A percentile compares a stretch with the other conserved stretches of the same genome.
Evolutionary conservation across 2,888 invertebrate species (phyloP).

Genomic region (Zhengitettix transpicula): DNA sequence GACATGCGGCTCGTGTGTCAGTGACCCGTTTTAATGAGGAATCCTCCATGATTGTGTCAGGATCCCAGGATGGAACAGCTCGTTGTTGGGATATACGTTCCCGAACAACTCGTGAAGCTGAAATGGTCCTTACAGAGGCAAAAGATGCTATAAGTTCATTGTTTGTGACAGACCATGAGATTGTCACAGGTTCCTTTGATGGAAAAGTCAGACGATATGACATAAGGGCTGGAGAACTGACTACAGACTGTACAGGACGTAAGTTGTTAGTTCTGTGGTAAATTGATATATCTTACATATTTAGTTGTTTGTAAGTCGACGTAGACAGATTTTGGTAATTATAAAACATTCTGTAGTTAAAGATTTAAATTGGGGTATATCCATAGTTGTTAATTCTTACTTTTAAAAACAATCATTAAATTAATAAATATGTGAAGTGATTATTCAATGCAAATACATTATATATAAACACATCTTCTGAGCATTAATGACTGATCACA

Average conservation of each 20-base stretch:
- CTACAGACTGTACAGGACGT: constrained; percentile 71
- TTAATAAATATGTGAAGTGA: too few species aligned
- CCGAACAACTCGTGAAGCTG: not conserved
- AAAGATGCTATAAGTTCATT: not conserved
- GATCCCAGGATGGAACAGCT: constrained; percentile 83
- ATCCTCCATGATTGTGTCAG: constrained; percentile 79
- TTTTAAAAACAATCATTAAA: too few species aligned
- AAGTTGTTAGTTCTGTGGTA: constrained; percentile 15
- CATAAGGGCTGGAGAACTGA: constrained; percentile 68
- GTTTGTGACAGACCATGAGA: constrained; percentile 52
- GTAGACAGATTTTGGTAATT: too few species aligned
- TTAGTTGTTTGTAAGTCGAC: too few species aligned
- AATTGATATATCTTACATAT: too few species aligned
- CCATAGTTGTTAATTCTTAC: too few species aligned
- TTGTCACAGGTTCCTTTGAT: constrained; percentile 81
- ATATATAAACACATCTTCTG: too few species aligned
- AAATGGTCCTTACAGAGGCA: not conserved
- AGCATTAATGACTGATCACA: too few species aligned
- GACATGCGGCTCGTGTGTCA: constrained; percentile 76
- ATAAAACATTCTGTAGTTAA: too few species aligned
- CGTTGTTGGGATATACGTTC: constrained; percentile 74
- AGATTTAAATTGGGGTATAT: too few species aligned
- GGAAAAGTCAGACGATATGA: constrained; percentile 78
- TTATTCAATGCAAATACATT: too few species aligned
- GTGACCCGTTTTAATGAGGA: constrained; percentile 88